Base-by-base conservation (phyloP, 2,113 vertebrate species). In the Herpetotheres cachinnans region DNA sequence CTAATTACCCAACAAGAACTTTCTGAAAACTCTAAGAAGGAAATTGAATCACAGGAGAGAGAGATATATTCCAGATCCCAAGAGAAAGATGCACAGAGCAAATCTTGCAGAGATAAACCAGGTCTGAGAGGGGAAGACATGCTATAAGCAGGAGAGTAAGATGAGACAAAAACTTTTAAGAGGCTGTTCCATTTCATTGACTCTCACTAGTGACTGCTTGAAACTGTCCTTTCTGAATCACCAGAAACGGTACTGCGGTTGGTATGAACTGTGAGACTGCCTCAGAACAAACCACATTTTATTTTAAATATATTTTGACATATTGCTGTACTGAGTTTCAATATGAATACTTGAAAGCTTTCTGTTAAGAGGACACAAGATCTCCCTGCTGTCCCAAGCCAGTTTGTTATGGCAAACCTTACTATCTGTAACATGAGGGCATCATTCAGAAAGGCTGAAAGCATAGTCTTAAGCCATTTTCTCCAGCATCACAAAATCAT, bases 1-100 rank as follows among this genome's bases (percentile, higher is more conserved):
- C 89, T 96, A 96, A 97, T 97, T 97, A 97, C 69, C 84, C 87
- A 97, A 85, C 27, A 67, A 97, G 91, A 96, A 96, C 96, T 97
- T 96, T 77, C 6, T 86, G 66, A 97, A 96, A 96, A 90, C 81
- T 90, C 89, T 76, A 54, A 95, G 97, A 94, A 93, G 52, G 78
- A 96, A 96, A 95, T 4, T 87, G 94, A 97, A 93, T 94, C 91
- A 82, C 86, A 61, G 55, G 97, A 97, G 96, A 90, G 95, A 95
- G 42, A 95, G 91, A 96, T 96, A 70, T 96, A 94, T 97, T 97
- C 82, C 89, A 95, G 96, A 97, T 93, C 97, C 95, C 97, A 81
- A 52, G 97, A 94, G 97, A 88, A 85, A 91, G 78, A 96, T 91
- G 92, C 94, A 83, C 26, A 93, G 87, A 94, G 81, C 74, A 91